phyloP scores from a whole-genome alignment of 1,140 invertebrate genomes.

The Hyles euphorbiae region DNA sequence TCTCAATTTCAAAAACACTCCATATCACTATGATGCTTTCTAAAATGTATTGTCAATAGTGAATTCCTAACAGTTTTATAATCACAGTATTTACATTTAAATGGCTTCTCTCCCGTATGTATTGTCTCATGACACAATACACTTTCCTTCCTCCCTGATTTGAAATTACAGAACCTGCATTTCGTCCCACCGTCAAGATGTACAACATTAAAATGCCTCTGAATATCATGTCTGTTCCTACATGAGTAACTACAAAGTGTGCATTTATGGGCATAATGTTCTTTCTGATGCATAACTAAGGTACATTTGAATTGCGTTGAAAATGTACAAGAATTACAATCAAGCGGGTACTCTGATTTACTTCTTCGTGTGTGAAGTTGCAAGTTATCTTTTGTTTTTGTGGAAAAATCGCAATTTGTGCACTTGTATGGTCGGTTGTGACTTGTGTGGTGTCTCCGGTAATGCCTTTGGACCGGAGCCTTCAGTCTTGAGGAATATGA shows the following conservation, averaged over 20 bases:
- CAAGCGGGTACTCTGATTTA: conserved; percentile 22
- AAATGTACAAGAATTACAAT: conserved; percentile 32
- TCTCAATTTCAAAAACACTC: neutral
- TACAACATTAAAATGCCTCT: conserved; percentile 32
- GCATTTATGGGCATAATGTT: conserved; percentile 42
- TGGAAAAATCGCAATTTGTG: conserved; percentile 52
- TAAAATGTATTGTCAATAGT: conserved; percentile 38
- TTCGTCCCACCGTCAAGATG: conserved; percentile 41
- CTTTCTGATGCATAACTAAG: conserved; percentile 42
- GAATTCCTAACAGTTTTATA: conserved; percentile 40
- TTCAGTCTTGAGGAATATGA: neutral
- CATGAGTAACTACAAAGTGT: conserved; percentile 39
- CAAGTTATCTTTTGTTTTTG: conserved; percentile 56
- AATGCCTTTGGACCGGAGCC: neutral
- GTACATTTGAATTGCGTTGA: conserved; percentile 45
- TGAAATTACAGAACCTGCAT: conserved; percentile 47
- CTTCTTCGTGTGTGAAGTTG: conserved; percentile 49
- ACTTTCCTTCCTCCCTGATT: conserved; percentile 39
- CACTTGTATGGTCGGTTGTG: conserved; percentile 45
- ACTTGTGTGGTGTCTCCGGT: conserved; percentile 28
- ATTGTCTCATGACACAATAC: conserved; percentile 43
- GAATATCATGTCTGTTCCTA: conserved; percentile 44
- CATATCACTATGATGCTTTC: conserved; percentile 32
- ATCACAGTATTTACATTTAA: conserved; percentile 36
- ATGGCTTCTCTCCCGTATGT: conserved; percentile 48